A percentile compares a stretch with the other conserved stretches of the same genome.
These are phyloP conservation scores for Cartodere bifasciata DNA, from an alignment of 2,888 invertebrate species.

Conservation along the genomic window DNA sequence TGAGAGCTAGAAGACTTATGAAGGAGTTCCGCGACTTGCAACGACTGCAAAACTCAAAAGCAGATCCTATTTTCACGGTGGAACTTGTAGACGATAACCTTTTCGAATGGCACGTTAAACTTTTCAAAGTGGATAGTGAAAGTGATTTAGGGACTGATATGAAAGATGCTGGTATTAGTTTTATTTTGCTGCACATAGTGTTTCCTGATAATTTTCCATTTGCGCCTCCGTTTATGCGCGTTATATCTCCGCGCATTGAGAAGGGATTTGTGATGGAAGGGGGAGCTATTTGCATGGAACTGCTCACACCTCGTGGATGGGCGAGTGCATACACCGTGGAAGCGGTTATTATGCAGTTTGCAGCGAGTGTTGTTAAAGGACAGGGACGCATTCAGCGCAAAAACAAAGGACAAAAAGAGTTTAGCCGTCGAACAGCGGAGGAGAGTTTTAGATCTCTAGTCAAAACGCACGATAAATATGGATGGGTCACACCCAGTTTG, in stretches of 20 bases:
- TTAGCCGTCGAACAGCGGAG: conserved; percentile 69
- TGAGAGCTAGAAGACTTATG: conserved; percentile 70
- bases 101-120: conserved; percentile 77
- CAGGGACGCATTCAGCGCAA: conserved; percentile 73
- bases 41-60: conserved; percentile 51
- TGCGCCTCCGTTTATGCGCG: conserved; percentile 68
- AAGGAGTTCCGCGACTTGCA: conserved; percentile 75
- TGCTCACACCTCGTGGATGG: conserved; percentile 77
- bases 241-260: conserved; percentile 48
- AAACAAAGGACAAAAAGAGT: conserved; percentile 64
- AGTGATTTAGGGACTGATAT: conserved; percentile 74
- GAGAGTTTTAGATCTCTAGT: conserved; percentile 78
- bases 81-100: conserved; percentile 77
- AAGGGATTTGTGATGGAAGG: conserved; percentile 84
- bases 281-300: conserved; percentile 81
- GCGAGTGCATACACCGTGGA: conserved; percentile 80
- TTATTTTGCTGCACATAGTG: conserved; percentile 65
- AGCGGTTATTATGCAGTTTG: conserved; percentile 80
- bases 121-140: conserved; percentile 71
- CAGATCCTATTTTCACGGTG: conserved; percentile 68
- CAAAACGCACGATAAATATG: conserved; percentile 83
- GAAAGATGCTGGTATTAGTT: conserved; percentile 58
- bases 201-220: conserved; percentile 86
- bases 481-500: conserved; percentile 80
- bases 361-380: conserved; percentile 78